Evolutionary conservation across 2,113 vertebrate genomes (phyloP).

Genomic region (Sapayoa aenigma): DNA sequence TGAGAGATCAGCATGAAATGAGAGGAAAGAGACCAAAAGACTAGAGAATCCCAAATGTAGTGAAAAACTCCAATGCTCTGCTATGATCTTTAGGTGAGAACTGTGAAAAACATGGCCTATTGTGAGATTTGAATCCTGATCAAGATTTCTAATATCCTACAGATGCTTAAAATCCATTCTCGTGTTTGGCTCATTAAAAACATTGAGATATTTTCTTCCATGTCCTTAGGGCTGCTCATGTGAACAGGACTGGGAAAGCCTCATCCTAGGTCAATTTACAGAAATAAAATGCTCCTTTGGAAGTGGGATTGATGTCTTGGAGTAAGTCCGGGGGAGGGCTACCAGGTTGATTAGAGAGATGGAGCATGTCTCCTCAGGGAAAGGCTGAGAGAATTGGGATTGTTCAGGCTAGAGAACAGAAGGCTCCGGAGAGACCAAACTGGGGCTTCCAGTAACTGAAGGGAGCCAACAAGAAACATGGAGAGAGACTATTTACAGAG

Average conservation of each 20-base stretch:
- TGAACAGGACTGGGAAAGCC: not conserved
- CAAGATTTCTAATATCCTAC: not conserved
- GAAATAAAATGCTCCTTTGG: not conserved
- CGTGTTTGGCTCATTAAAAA: not conserved
- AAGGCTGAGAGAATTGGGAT: not conserved
- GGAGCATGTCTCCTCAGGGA: not conserved
- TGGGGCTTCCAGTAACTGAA: not conserved
- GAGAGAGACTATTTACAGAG: too few species aligned
- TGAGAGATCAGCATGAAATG: not conserved
- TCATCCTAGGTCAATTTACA: not conserved
- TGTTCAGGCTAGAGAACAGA: not conserved
- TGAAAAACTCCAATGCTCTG: not conserved
- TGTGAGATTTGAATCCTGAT: not conserved
- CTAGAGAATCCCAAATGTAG: not conserved
- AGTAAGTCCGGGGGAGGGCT: not conserved
- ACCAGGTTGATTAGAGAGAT: not conserved
- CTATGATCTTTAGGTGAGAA: not conserved
- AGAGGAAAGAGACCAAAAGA: not conserved
- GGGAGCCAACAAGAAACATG: not conserved
- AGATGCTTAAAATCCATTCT: not conserved
- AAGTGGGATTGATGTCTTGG: not conserved
- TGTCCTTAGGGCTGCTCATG: not conserved
- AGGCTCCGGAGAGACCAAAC: rapidly evolving
- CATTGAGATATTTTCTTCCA: not conserved
- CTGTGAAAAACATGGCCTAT: not conserved